Conservation (phyloP, 2,797 vertebrate species). For the Nasua narica region DNA sequence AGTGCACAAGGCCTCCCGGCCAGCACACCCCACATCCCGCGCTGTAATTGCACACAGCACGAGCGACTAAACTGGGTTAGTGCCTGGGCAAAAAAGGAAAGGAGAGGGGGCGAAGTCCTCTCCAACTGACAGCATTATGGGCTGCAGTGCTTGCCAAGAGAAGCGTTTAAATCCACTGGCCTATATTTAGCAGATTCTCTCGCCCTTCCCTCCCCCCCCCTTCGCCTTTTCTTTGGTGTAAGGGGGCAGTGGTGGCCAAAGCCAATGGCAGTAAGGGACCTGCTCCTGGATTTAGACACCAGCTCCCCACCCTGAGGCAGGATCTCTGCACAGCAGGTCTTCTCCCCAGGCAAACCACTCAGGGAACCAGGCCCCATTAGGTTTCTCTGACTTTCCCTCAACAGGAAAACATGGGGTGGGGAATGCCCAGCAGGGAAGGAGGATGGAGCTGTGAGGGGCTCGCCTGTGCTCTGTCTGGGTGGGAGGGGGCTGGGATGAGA, state of each 20-base stretch:
- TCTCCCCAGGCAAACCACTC: background rate
- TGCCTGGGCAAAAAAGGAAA: background rate
- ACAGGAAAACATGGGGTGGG: background rate
- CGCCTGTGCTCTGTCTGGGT: background rate
- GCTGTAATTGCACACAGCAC: background rate
- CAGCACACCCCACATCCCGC: constrained; percentile 18
- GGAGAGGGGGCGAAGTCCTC: background rate
- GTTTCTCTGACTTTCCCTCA: background rate
- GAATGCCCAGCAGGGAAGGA: background rate
- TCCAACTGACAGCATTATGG: background rate
- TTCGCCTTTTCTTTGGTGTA: background rate
- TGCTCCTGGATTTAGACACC: rapidly evolving
- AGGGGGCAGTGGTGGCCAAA: background rate
- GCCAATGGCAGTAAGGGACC: background rate
- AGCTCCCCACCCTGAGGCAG: background rate
- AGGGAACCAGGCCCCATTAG: background rate
- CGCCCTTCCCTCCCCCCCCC: background rate
- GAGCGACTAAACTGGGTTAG: background rate
- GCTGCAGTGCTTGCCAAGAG: background rate
- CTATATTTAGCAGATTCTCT: background rate
- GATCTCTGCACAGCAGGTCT: background rate
- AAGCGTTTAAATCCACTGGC: background rate
- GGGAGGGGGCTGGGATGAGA: background rate
- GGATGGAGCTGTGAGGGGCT: background rate
- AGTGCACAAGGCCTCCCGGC: constrained; percentile 63